These are phyloP conservation scores for Austrolebias charrua DNA, from an alignment of 2,797 vertebrate species.

Conservation along the genomic window DNA sequence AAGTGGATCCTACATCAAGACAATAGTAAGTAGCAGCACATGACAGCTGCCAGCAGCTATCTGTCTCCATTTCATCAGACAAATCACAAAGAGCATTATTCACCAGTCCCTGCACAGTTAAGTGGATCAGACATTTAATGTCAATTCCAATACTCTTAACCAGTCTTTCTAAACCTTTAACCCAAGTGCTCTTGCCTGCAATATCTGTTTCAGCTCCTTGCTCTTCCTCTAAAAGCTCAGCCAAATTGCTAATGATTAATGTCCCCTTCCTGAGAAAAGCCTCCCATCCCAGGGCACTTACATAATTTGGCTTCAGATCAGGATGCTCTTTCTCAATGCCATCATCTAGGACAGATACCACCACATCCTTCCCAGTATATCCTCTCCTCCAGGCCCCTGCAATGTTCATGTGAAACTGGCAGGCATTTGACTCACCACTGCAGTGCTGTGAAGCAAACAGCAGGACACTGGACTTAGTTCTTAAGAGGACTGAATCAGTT, in stretches of 20 bases:
- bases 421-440: conserved; percentile 77
- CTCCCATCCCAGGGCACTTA: conserved; percentile 77
- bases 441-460: conserved; percentile 81
- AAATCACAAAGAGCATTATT: conserved; percentile 68
- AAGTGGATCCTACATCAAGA: conserved; percentile 84
- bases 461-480: conserved; percentile 37
- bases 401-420: conserved; percentile 91
- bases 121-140: conserved; percentile 69
- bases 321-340: conserved; percentile 92
- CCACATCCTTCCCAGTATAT: conserved; percentile 92
- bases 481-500: conserved; percentile 45
- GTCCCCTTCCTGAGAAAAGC: conserved; percentile 49
- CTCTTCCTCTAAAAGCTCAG: conserved; percentile 58
- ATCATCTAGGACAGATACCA: conserved; percentile 93
- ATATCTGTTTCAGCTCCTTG: conserved; percentile 59
- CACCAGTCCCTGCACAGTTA: conserved; percentile 58
- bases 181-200: conserved; percentile 56
- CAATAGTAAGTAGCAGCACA: conserved; percentile 48
- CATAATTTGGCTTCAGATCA: conserved; percentile 94
- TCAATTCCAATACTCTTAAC: conserved; percentile 62
- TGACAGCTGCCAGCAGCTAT: conserved; percentile 54
- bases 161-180: conserved; percentile 63
- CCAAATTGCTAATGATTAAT: conserved; percentile 72
- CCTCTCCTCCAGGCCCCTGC: conserved; percentile 91
- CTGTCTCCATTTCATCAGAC: conserved; percentile 60